Evolutionary conservation across 2,797 vertebrate genomes (phyloP), one percentile per base, ranked within the genome.

Genomic region (Sebastes dallii): DNA sequence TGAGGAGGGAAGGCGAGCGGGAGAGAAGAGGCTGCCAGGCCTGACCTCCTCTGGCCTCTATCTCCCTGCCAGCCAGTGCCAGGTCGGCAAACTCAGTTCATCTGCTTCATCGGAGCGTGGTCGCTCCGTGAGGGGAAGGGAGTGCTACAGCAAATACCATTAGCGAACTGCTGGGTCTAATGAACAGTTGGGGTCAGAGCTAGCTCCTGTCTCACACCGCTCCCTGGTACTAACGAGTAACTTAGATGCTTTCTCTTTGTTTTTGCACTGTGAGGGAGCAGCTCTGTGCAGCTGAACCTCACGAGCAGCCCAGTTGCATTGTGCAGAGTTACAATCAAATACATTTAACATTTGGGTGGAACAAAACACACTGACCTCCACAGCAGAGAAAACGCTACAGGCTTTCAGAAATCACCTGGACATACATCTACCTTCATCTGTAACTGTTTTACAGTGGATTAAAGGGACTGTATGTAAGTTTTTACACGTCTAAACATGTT

Each of bases 101-200:
- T 92, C 90, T 86, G 92, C 92, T 94, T 90, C 89, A 90, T 79
- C 83, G 71, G 87, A 89, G 89, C 84, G 64, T 55, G 78, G 84
- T 85, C 73, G 77, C 78, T 70, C 84, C 16, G 27, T 46, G 82
- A 90, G 91, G 78, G 85, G 61, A 83, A 84, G 86, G 88, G 83
- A 89, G 81, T 76, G 75, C 84, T 87, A 78, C 81, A 81, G 91
- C 89, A 94, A 93, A 94, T 90, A 95, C 90, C 90, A 95, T 95
- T 95, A 95, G 92, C 77, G 74, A 84, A 90, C 86, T 86, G 86
- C 86, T 90, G 87, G 87, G 88, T 89, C 84, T 95, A 93, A 94
- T 84, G 86, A 95, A 93, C 83, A 82, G 83, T 73, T 66, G 34
- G 80, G 90, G 88, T 93, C 88, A 94, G 74, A 88, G 88, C 80